A percentile compares a stretch with the other conserved stretches of the same genome.
These are phyloP conservation scores for Xanthia togata DNA, from an alignment of 2,888 invertebrate genomes.

Conservation along the genomic window DNA sequence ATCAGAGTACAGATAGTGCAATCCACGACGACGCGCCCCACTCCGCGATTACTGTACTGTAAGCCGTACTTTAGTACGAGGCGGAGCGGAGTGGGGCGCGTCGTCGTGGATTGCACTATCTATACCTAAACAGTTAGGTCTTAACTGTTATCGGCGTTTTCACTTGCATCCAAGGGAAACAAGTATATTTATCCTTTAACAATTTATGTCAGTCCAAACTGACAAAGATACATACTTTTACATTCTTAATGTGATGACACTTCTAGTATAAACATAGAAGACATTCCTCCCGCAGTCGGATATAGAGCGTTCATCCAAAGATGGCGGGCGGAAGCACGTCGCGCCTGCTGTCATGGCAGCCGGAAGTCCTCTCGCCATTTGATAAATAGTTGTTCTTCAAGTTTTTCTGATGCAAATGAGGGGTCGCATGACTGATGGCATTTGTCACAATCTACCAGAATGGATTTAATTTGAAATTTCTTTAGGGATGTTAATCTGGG, in stretches of 20 bases:
- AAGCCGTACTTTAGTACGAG: too few species aligned
- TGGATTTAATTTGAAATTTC: conserved; percentile 89
- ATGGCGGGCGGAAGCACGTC: conserved; percentile 88
- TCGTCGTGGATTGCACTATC: too few species aligned
- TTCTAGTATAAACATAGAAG: conserved; percentile 60
- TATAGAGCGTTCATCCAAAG: conserved; percentile 77
- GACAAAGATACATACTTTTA: neutral
- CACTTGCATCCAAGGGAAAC: too few species aligned
- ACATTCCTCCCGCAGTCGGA: conserved; percentile 69
- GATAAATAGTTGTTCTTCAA: conserved; percentile 91
- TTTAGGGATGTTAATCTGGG: conserved; percentile 82
- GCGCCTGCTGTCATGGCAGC: conserved; percentile 89
- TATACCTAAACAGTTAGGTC: too few species aligned
- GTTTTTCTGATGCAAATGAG: conserved; percentile 91
- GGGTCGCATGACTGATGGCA: conserved; percentile 89
- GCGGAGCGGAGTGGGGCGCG: too few species aligned
- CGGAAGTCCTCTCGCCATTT: conserved; percentile 89
- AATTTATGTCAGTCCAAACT: neutral
- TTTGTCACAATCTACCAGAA: conserved; percentile 89
- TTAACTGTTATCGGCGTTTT: too few species aligned
- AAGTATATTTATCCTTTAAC: neutral
- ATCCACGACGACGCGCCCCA: too few species aligned
- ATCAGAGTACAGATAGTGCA: too few species aligned
- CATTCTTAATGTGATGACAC: conserved; percentile 18
- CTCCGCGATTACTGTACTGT: too few species aligned